These are phyloP conservation scores for Drosophila nigricruria DNA, from an alignment of 2,888 invertebrate species.

Conservation along the genomic window DNA sequence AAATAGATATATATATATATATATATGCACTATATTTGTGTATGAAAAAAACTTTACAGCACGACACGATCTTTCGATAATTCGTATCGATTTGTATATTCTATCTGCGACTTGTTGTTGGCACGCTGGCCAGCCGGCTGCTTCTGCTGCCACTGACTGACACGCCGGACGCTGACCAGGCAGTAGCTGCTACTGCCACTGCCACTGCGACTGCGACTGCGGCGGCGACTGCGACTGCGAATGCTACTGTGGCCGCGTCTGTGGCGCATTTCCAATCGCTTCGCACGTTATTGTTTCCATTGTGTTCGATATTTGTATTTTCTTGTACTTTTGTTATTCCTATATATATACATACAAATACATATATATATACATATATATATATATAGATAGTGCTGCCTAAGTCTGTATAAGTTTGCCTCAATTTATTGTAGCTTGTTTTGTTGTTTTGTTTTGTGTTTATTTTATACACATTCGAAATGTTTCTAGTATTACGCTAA, in stretches of 20 bases:
- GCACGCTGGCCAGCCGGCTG: conserved; percentile 68
- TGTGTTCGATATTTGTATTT: conserved; percentile 81
- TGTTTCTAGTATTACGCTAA: conserved; percentile 59
- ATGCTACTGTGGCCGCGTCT: conserved; percentile 33
- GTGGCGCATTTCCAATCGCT: conserved; percentile 79
- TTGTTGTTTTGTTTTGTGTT: conserved; percentile 51
- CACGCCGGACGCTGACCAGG: conserved; percentile 71
- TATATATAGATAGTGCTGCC: conserved; percentile 1
- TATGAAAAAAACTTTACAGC: conserved; percentile 12
- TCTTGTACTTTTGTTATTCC: conserved; percentile 74
- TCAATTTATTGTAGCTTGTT: conserved; percentile 76
- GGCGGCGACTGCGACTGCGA: conserved; percentile 9
- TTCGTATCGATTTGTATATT: conserved; percentile 75
- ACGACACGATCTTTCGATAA: conserved; percentile 68
- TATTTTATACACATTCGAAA: conserved; percentile 70
- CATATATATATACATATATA: conserved; percentile 4
- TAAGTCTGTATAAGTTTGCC: conserved; percentile 54
- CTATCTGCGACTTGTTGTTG: conserved; percentile 66
- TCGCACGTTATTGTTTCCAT: conserved; percentile 82
- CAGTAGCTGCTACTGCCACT: conserved; percentile 24
- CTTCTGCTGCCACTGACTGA: conserved; percentile 64
- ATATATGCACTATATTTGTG: background rate
- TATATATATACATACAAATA: conserved; percentile 33
- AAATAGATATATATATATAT: conserved; percentile 26
- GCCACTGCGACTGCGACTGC: conserved; percentile 17